Percentiles rank a stretch among this genome's conserved stretches.
Conservation (phyloP, 2,797 vertebrate genomes). For the Rhinatrema bivittatum region DNA sequence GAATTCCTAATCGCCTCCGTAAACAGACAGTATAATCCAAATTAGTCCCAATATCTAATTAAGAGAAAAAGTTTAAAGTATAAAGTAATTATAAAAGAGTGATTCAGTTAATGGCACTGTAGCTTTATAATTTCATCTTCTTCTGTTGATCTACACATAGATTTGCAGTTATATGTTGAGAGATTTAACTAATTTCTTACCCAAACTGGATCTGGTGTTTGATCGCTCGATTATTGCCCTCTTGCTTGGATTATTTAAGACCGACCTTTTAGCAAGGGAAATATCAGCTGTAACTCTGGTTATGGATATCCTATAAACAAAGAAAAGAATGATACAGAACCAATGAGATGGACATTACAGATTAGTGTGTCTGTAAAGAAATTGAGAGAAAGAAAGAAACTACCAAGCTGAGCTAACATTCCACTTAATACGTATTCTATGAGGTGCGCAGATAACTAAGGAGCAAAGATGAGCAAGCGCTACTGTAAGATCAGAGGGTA, state of each 20-base stretch:
- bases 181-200: slow-evolving; percentile 52
- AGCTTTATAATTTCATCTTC: too few relatives aligned
- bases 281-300: slow-evolving; percentile 97
- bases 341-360: slow-evolving; percentile 6
- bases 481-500: too few relatives aligned
- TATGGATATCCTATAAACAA: slow-evolving; percentile 85
- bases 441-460: too few relatives aligned
- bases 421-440: neutral
- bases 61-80: too few relatives aligned
- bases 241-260: slow-evolving; percentile 97
- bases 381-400: slow-evolving; percentile 1
- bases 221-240: slow-evolving; percentile 95
- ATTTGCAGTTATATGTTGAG: too few relatives aligned
- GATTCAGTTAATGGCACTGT: too few relatives aligned
- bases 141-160: too few relatives aligned
- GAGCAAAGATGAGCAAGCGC: too few relatives aligned
- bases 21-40: too few relatives aligned
- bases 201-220: slow-evolving; percentile 92
- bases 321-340: slow-evolving; percentile 39
- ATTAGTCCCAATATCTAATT: too few relatives aligned
- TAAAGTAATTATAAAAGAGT: too few relatives aligned
- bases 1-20: too few relatives aligned
- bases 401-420: neutral
- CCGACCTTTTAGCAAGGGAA: slow-evolving; percentile 96
- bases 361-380: neutral